phyloP scores from a whole-genome alignment of 2,797 vertebrate genomes.

The Sebastes variabilis region DNA sequence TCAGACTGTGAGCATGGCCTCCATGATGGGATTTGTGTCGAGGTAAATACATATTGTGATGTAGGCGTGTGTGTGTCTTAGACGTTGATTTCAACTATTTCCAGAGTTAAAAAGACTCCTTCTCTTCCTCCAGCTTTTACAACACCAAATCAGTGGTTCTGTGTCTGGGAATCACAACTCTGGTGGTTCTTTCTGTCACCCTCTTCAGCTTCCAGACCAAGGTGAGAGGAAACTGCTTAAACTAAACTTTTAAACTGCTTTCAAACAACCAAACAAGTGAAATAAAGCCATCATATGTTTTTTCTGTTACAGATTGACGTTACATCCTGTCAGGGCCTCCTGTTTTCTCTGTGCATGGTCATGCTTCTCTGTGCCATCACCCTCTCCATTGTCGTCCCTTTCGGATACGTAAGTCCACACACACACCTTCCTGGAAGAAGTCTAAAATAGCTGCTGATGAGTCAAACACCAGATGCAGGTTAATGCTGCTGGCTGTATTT shows the following conservation, averaged over 20 bases:
- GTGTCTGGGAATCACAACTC: constrained; percentile 90
- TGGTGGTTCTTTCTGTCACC: constrained; percentile 91
- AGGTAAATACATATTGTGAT: constrained; percentile 68
- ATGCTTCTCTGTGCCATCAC: constrained; percentile 90
- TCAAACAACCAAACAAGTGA: neutral
- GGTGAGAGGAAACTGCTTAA: constrained; percentile 74
- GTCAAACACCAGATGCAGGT: constrained; percentile 26
- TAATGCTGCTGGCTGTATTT: constrained; percentile 3
- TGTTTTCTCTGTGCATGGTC: constrained; percentile 91
- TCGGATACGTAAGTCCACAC: constrained; percentile 88
- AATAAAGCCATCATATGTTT: neutral
- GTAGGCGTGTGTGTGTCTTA: neutral
- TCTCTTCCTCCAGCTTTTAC: constrained; percentile 86
- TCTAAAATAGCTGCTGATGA: constrained; percentile 18
- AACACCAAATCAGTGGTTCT: constrained; percentile 91
- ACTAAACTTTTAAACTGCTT: neutral
- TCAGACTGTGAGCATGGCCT: constrained; percentile 83
- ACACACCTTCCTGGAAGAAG: neutral
- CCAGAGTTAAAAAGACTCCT: neutral
- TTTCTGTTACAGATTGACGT: constrained; percentile 86
- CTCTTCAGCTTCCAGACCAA: constrained; percentile 96
- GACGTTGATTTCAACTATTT: neutral
- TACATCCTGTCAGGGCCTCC: constrained; percentile 90
- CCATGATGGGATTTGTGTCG: constrained; percentile 85
- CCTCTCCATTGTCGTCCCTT: constrained; percentile 88